phyloP scores from a whole-genome alignment of 2,113 vertebrate species.

The Sinocyclocheilus anshuiensis region DNA sequence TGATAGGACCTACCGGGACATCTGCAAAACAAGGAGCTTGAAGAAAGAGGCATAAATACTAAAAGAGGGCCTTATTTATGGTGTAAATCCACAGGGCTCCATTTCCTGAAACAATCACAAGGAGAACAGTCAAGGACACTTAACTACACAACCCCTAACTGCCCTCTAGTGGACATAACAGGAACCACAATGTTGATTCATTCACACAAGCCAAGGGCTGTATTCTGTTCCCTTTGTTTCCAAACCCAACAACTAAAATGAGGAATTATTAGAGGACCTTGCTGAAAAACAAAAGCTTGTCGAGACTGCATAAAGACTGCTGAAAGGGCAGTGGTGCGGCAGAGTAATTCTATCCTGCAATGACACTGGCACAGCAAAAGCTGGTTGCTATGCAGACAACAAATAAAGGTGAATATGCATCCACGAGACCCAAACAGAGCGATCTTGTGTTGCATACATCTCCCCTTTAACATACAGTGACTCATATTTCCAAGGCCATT shows the following conservation, averaged over 20 bases:
- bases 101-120: constrained; percentile 40
- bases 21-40: neutral
- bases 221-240: constrained; percentile 21
- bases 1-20: too few species aligned
- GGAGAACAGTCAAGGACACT: constrained; percentile 36
- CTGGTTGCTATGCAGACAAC: constrained; percentile 56
- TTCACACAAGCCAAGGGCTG: neutral
- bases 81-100: constrained; percentile 7
- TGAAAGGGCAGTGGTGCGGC: constrained; percentile 31
- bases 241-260: constrained; percentile 22
- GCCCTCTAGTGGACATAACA: constrained; percentile 52
- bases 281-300: constrained; percentile 19
- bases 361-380: constrained; percentile 14
- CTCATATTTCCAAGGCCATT: constrained; percentile 44
- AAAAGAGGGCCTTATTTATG: neutral
- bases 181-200: neutral
- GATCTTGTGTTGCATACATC: constrained; percentile 41
- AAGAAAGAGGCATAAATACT: neutral
- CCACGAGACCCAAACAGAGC: constrained; percentile 8
- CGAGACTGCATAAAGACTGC: neutral
- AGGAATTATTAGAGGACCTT: neutral
- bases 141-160: constrained; percentile 13
- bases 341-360: constrained; percentile 29
- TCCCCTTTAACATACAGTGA: constrained; percentile 51
- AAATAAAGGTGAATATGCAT: constrained; percentile 46